These are phyloP conservation scores for Dicentrarchus labrax DNA, from an alignment of 2,113 vertebrate species.

Conservation along the genomic window DNA sequence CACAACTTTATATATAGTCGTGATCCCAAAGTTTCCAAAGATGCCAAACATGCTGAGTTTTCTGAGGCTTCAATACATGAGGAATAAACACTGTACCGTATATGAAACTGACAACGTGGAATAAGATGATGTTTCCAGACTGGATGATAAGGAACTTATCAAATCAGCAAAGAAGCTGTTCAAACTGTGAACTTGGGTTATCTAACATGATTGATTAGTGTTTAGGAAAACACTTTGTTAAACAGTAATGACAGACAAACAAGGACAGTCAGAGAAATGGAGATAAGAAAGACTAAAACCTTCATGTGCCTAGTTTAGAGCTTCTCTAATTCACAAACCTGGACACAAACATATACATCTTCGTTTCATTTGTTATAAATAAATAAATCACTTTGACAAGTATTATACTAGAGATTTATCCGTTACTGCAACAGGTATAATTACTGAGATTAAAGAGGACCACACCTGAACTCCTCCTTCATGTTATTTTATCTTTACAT, in stretches of 20 bases:
- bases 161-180: background rate
- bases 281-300: conserved; percentile 11
- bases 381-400: background rate
- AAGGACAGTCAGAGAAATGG: background rate
- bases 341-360: too few relatives aligned
- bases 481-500: background rate
- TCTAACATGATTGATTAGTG: background rate
- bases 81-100: background rate
- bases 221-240: background rate
- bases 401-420: conserved; percentile 1
- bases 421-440: background rate
- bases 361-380: too few relatives aligned
- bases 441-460: background rate
- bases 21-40: background rate
- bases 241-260: conserved; percentile 10
- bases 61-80: background rate
- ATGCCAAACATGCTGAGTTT: background rate
- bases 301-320: background rate
- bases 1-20: background rate
- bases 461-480: conserved; percentile 42
- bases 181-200: background rate
- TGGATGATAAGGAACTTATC: background rate
- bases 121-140: background rate
- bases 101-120: background rate
- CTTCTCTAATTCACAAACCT: too few relatives aligned